Evolutionary conservation across 2,797 vertebrate species (phyloP), one percentile per base, ranked within the genome.

Genomic region (Erethizon dorsatum): DNA sequence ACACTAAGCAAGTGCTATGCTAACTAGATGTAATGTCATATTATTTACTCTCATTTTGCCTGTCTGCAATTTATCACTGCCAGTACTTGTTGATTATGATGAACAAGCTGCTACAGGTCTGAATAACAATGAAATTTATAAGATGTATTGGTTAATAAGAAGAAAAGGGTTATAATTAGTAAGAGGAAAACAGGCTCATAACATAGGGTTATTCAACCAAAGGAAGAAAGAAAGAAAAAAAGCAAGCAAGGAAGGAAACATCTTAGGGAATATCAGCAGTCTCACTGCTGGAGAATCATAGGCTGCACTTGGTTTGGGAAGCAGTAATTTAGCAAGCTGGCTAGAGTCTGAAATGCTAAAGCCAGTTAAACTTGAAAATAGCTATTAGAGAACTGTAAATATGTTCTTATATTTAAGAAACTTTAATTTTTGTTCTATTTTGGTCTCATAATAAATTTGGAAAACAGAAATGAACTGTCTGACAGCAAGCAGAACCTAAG

Each of bases 1-100:
- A 41, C 91, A 94, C 97, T 96, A 97, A 98, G 97, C 92, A 93
- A 98, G 97, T 95, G 26, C 67, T 91, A 50, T 24, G 59, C 12
- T 84, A 91, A 90, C 2, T 90, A 47, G 31, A 96, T 26, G 80
- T 94, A 84, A 24, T 13, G 18, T 92, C 91, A 15, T 73, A 83
- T 6, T 96, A 86, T 85, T 98, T 89, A 94, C 24, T 57, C n/a
- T 69, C 31, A 83, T 78, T 94, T 85, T 88, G 92, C 77, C 50
- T 77, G 57, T 54, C 90, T 96, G 90, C 95, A 96, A 97, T 93
- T 96, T 82, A 89, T 59, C 89, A 83, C 88, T 91, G 82, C 87
- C 87, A 75, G 85, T 5, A 45, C 52, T n/a, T 73, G 94, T 92
- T 96, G 95, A 90, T 96, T 97, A 84, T 61, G 97, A 97, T 37